Percentiles rank a stretch among this genome's conserved stretches.
These are phyloP conservation scores for Orthonevra nobilis DNA, from an alignment of 2,888 invertebrate species.

Conservation along the genomic window DNA sequence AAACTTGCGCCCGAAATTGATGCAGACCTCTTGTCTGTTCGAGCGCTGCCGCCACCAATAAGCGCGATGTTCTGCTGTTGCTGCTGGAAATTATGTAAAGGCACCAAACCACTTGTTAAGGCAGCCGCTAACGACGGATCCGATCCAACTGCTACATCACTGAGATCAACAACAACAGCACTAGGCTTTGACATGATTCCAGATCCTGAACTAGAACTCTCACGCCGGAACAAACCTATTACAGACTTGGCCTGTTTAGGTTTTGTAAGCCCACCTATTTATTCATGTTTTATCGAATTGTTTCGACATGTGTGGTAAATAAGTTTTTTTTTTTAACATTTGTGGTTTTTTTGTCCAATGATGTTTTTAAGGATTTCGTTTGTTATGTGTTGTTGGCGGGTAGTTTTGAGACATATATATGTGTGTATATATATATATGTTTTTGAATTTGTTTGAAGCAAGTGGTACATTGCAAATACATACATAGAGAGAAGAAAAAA, in stretches of 20 bases:
- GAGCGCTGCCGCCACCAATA: slow-evolving; percentile 71
- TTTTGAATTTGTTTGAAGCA: slow-evolving; percentile 39
- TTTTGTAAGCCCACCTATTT: slow-evolving; percentile 90
- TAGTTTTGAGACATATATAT: slow-evolving; percentile 55
- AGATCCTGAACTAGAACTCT: slow-evolving; percentile 88
- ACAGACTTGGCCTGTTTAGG: slow-evolving; percentile 92
- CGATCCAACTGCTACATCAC: slow-evolving; percentile 80
- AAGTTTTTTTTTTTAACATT: slow-evolving; percentile 48
- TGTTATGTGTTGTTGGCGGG: slow-evolving; percentile 33
- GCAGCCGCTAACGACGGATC: slow-evolving; percentile 80
- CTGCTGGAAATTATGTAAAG: slow-evolving; percentile 80
- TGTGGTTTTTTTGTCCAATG: slow-evolving; percentile 25
- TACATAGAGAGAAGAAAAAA: slow-evolving; percentile 71
- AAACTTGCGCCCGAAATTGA: slow-evolving; percentile 76
- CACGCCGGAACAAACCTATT: slow-evolving; percentile 92
- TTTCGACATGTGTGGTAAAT: slow-evolving; percentile 39
- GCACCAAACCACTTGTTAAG: slow-evolving; percentile 78
- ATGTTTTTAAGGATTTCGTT: slow-evolving; percentile 19
- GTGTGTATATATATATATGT: slow-evolving; percentile 32
- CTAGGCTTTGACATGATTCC: slow-evolving; percentile 79
- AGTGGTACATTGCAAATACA: slow-evolving; percentile 71
- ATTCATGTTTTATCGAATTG: slow-evolving; percentile 20
- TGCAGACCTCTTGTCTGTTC: slow-evolving; percentile 77
- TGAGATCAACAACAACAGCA: slow-evolving; percentile 79
- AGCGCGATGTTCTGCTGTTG: slow-evolving; percentile 74